phyloP scores from a whole-genome alignment of 2,888 invertebrate species.

The Drosophila histrio region DNA sequence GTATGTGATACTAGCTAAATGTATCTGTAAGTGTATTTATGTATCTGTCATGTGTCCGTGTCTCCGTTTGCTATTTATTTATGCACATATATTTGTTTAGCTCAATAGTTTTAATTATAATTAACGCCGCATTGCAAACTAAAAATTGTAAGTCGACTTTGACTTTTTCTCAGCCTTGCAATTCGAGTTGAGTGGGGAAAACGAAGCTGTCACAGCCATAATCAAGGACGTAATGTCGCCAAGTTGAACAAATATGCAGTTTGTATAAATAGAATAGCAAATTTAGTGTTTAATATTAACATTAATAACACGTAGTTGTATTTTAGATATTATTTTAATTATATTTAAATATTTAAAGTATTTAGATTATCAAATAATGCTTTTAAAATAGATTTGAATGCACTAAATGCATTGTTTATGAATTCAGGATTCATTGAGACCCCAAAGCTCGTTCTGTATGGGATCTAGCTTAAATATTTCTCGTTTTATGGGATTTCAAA shows the following conservation, averaged over 20 bases:
- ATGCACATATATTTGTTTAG: conserved; percentile 57
- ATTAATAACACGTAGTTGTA: too few relatives aligned
- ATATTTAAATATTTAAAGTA: too few relatives aligned
- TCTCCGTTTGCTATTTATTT: conserved; percentile 35
- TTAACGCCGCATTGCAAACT: conserved; percentile 73
- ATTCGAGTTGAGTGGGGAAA: neutral
- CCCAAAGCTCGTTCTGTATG: too few relatives aligned
- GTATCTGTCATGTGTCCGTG: conserved; percentile 16
- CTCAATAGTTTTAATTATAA: conserved; percentile 77
- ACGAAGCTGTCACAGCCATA: neutral
- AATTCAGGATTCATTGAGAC: too few relatives aligned
- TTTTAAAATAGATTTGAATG: too few relatives aligned
- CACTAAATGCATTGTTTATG: too few relatives aligned
- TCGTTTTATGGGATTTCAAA: too few relatives aligned
- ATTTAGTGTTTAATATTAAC: neutral
- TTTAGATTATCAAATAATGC: too few relatives aligned
- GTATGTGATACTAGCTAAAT: too few relatives aligned
- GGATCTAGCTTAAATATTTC: too few relatives aligned
- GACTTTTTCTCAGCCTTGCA: conserved; percentile 20
- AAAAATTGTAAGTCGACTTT: conserved; percentile 34
- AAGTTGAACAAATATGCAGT: neutral
- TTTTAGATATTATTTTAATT: too few relatives aligned
- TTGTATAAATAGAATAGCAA: neutral
- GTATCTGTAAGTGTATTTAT: conserved; percentile 7
- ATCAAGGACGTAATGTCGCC: conserved; percentile 20